A percentile compares a stretch with the other conserved stretches of the same genome.
These are phyloP conservation scores for Oreochromis spilurus DNA, from an alignment of 2,113 vertebrate species.

Conservation along the genomic window DNA sequence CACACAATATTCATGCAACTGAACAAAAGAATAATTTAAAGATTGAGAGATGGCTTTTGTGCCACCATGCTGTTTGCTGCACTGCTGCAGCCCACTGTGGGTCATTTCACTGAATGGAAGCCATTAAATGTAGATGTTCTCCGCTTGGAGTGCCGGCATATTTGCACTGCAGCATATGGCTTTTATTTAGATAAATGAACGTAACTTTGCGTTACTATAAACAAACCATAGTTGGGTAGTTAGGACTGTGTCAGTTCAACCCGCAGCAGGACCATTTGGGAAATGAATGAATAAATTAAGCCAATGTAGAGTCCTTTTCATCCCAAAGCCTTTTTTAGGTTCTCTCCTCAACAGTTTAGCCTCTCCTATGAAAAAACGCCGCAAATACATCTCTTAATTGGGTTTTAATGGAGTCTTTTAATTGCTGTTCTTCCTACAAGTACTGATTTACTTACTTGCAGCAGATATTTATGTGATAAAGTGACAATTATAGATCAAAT, in stretches of 20 bases:
- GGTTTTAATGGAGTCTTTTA: neutral
- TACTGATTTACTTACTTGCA: neutral
- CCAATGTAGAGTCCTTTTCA: neutral
- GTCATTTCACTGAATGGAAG: conserved; percentile 10
- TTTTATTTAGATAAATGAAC: conserved; percentile 13
- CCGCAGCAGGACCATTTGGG: neutral
- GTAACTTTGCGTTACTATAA: neutral
- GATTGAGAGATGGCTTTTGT: neutral
- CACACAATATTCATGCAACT: neutral
- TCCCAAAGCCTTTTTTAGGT: neutral
- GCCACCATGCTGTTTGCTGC: neutral
- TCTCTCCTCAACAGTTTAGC: neutral
- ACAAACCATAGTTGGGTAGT: neutral
- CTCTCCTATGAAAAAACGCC: neutral
- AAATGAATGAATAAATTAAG: conserved; percentile 19
- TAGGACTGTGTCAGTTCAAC: conserved; percentile 2
- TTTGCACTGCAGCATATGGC: neutral
- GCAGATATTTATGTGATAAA: neutral
- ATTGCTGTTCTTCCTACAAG: neutral
- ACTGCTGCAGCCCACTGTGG: conserved; percentile 4
- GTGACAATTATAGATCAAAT: neutral
- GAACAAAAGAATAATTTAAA: neutral
- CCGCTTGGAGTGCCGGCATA: neutral
- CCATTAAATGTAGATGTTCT: conserved; percentile 33
- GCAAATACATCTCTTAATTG: neutral